These are phyloP conservation scores for Rhopalosiphum nymphaeae DNA, from an alignment of 2,888 invertebrate species.

Conservation along the genomic window DNA sequence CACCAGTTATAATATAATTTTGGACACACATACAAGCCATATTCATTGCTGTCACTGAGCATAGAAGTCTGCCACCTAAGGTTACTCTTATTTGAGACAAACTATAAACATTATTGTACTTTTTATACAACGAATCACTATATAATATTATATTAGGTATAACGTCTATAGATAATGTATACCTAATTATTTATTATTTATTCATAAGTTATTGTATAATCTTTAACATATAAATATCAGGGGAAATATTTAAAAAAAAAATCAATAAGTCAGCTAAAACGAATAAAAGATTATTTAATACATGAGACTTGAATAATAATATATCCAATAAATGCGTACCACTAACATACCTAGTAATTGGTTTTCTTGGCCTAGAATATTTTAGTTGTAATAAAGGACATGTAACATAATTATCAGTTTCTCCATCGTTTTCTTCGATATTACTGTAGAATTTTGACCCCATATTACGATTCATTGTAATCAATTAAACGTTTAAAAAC, in stretches of 20 bases:
- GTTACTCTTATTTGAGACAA: neutral
- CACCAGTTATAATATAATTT: no score
- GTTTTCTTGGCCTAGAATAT: constrained; percentile 51
- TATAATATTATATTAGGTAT: no score
- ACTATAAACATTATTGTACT: neutral
- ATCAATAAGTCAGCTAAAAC: neutral
- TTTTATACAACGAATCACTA: neutral
- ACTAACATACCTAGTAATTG: constrained; percentile 50
- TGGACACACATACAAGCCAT: no score
- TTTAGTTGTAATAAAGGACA: constrained; percentile 60
- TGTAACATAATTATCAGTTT: constrained; percentile 59
- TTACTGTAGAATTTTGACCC: constrained; percentile 24
- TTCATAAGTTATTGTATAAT: neutral
- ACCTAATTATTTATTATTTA: neutral
- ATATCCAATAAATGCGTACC: neutral
- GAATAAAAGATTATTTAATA: neutral
- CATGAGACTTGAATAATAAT: neutral
- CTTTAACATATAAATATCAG: rapidly evolving
- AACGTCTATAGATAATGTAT: no score
- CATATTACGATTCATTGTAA: constrained; percentile 30
- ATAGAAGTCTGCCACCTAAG: neutral
- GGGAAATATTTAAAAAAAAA: neutral
- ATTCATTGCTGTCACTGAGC: neutral
- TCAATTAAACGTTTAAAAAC: neutral
- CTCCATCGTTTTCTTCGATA: constrained; percentile 55